A percentile compares a stretch with the other conserved stretches of the same genome.
Evolutionary conservation across 2,797 vertebrate species (phyloP).

Genomic region (Diceros bicornis): DNA sequence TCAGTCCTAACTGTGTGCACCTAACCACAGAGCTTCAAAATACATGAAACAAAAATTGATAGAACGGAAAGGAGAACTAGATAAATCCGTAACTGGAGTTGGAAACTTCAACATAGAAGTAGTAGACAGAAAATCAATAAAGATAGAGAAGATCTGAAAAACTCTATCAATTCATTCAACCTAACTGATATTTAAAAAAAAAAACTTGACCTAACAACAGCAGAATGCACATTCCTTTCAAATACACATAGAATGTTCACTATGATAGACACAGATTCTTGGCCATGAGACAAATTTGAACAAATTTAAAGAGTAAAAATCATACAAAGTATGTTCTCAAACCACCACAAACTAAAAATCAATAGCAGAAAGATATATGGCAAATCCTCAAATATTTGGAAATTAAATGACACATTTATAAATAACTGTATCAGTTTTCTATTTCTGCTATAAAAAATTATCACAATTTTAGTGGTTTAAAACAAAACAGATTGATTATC

Average conservation of each 20-base stretch:
- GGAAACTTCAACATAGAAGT: background rate
- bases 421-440: background rate
- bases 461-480: background rate
- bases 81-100: background rate
- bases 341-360: background rate
- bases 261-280: background rate
- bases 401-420: background rate
- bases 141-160: background rate
- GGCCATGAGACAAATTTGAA: background rate
- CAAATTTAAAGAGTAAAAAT: slow-evolving; percentile 14
- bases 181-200: background rate
- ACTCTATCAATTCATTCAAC: background rate
- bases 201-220: background rate
- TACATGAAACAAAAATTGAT: background rate
- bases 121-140: background rate
- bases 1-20: background rate
- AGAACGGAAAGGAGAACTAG: background rate
- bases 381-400: slow-evolving; percentile 1
- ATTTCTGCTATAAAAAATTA: background rate
- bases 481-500: background rate
- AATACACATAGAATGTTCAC: background rate
- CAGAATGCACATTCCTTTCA: slow-evolving; percentile 9
- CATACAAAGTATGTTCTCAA: background rate
- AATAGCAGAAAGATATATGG: background rate
- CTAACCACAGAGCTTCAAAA: background rate